Percentiles rank a stretch among this genome's conserved stretches.
Conservation (phyloP, 2,797 vertebrate genomes). For the Argyrosomus regius region DNA sequence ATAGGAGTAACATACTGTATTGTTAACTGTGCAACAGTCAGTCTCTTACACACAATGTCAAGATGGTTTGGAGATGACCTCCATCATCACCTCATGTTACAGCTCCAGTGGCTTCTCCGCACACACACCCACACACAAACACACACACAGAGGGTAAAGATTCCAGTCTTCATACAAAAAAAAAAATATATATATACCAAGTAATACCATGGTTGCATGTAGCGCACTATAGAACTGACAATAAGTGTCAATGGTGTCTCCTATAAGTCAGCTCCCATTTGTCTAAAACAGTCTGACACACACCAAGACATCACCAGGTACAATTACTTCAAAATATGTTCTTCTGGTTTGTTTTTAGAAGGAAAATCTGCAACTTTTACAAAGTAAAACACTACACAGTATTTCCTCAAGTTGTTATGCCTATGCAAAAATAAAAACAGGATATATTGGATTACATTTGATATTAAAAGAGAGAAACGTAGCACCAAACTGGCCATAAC, state of each 20-base stretch:
- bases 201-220: slow-evolving; percentile 49
- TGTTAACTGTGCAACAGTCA: slow-evolving; percentile 61
- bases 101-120: slow-evolving; percentile 53
- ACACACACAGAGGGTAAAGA: slow-evolving; percentile 37
- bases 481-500: slow-evolving; percentile 49
- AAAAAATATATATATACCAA: slow-evolving; percentile 42
- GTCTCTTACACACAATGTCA: slow-evolving; percentile 38
- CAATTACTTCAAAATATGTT: slow-evolving; percentile 59
- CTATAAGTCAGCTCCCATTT: slow-evolving; percentile 24
- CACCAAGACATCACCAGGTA: slow-evolving; percentile 26
- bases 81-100: slow-evolving; percentile 44
- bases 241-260: slow-evolving; percentile 18
- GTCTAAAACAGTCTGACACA: slow-evolving; percentile 35
- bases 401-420: slow-evolving; percentile 46
- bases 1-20: slow-evolving; percentile 74
- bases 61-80: slow-evolving; percentile 33
- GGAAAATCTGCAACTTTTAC: slow-evolving; percentile 35
- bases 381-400: slow-evolving; percentile 51
- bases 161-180: slow-evolving; percentile 82
- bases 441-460: slow-evolving; percentile 51
- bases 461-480: slow-evolving; percentile 49
- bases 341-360: slow-evolving; percentile 45
- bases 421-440: slow-evolving; percentile 53
- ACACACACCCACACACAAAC: not conserved
- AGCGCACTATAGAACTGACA: slow-evolving; percentile 35